Evolutionary conservation across 2,888 invertebrate genomes (phyloP), one percentile per base, ranked within the genome.

Genomic region (Drosophila affinis): DNA sequence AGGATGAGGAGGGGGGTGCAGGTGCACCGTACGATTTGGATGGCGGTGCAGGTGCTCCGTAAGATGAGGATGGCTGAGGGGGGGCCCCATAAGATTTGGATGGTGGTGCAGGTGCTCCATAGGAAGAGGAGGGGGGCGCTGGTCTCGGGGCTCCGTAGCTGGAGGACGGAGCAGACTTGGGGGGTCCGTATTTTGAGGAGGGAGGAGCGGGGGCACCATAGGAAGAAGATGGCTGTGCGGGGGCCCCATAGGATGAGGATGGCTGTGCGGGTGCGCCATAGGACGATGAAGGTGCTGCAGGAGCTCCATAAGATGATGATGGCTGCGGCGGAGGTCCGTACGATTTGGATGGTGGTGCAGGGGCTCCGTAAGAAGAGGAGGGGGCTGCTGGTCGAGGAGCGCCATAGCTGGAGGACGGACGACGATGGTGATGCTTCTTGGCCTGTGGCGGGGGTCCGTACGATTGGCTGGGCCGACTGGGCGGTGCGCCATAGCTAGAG

Each of bases 391-490:
- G 58, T 17, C 76, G 78, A 0, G 84, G 84, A 27, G 70, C 71
- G 3, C 94, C 93, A 73, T 94, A 94, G 48, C 92, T 92, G 0
- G 92, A 92, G 0, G 94, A 93, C 1, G 94, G 94, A 47, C 79
- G 77, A 24, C 85, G 91, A 27, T 92, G 91, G 7, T 89, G 87
- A 5, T 76, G 75, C 17, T 88, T 85, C 58, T 75, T 46, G 92
- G 93, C 56, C 62, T 62, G 65, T 81, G 91, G 71, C 69, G 92
- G 78, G 48, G 89, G 71, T 58, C 90, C 89, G 55, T 79, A 91
- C 74, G 81, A 87, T n/a, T 93, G 93, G 10, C 75, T 81, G 17
- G 92, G 92, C 18, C 77, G 84, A 83, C 91, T 72, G 82, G 92
- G 68, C 44, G 76, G 85, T 18, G 92, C 90, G 0, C 92, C 92